Conservation (phyloP, 2,797 vertebrate species). For the Dryobates pubescens region DNA sequence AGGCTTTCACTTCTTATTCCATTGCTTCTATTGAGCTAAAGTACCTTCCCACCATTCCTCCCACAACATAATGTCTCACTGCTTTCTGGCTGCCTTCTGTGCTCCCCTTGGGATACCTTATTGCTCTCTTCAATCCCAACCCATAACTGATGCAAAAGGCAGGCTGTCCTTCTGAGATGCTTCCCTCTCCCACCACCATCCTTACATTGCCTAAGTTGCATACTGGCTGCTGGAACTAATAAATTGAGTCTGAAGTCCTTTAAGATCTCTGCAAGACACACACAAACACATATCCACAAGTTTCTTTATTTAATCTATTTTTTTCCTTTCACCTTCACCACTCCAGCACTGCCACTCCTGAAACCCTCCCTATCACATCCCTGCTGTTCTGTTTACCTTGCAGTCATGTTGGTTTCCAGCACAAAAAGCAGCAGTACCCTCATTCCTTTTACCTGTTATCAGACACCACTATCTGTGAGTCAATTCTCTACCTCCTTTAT, state of each 20-base stretch:
- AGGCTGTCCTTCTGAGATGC: background rate
- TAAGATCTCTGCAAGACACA: background rate
- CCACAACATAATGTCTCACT: background rate
- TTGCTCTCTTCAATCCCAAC: background rate
- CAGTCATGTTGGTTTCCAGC: background rate
- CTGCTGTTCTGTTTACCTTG: background rate
- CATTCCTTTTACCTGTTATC: background rate
- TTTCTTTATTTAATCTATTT: background rate
- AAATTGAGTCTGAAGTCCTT: background rate
- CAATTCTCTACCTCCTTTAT: background rate
- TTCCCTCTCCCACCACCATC: background rate
- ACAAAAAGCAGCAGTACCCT: background rate
- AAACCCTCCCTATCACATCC: no score
- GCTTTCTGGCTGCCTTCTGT: background rate
- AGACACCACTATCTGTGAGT: background rate
- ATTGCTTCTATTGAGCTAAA: background rate
- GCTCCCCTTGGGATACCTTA: background rate
- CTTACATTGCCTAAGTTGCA: background rate
- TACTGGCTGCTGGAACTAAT: background rate
- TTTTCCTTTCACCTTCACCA: background rate
- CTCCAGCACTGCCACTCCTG: background rate
- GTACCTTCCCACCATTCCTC: background rate
- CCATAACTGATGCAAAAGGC: background rate
- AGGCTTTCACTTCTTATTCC: background rate
- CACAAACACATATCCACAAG: background rate